Evolutionary conservation across 2,797 vertebrate genomes (phyloP), one percentile per base, ranked within the genome.

Genomic region (Etheostoma nigrum): DNA sequence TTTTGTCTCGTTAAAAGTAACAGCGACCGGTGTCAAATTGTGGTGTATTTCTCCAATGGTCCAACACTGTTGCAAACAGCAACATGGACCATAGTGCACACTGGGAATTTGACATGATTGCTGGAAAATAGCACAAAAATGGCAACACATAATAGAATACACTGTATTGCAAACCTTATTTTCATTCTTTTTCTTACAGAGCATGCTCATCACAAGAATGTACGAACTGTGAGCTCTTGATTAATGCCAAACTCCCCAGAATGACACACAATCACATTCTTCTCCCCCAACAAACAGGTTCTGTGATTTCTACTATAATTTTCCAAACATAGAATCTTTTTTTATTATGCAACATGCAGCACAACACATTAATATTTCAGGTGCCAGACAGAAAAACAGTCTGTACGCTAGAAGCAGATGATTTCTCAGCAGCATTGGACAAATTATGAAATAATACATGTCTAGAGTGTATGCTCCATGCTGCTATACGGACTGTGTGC

Each of bases 281-380:
- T 40, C 81, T 80, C 72, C 53, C 19, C 44, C 36, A 40, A 23
- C 49, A 19, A 72, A 54, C 52, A 67, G 44, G 30, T 42, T 44
- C 66, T 59, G 21, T 19, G 60, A 71, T 62, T 72, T 54, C 44
- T 54, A 53, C 47, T 40, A 65, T 73, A 78, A 76, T 76, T 83
- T 85, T 70, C 36, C 59, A 78, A 51, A 69, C n/a, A 45, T n/a
- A 58, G 49, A 67, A 23, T 73, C 8, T 33, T 23, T 19, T 67
- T 45, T 57, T 57, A 72, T 47, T 61, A 69, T 74, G 48, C 51
- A 51, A 74, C 72, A 74, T 74, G 67, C 45, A 18, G 42, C 49
- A 49, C 52, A 70, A 27, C 44, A 2, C 75, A 86, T 89, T 74
- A 83, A 89, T 89, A 87, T 83, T 85, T 84, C 65, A 87, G 72